A percentile compares a stretch with the other conserved stretches of the same genome.
phyloP scores from a whole-genome alignment of 1,140 invertebrate genomes.

The Pachypsylla venusta region DNA sequence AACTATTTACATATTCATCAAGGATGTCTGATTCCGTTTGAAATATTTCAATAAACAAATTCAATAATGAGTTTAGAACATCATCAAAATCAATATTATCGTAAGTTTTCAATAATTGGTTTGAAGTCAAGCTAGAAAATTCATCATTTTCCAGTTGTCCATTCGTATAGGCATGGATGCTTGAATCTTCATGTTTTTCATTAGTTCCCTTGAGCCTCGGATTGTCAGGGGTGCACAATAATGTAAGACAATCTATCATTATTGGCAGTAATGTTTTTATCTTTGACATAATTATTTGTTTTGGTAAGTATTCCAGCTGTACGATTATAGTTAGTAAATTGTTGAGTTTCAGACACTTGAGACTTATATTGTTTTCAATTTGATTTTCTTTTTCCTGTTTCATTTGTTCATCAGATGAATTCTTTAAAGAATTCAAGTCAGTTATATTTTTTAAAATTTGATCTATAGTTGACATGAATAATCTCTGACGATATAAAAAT shows the following conservation, averaged over 20 bases:
- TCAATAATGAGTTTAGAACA: neutral
- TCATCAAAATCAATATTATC: neutral
- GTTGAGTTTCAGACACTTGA: too few species aligned
- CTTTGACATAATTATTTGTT: neutral
- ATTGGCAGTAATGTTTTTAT: neutral
- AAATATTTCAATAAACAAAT: neutral
- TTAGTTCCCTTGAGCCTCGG: too few species aligned
- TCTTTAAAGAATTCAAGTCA: neutral
- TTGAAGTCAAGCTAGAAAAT: too few species aligned
- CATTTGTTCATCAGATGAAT: too few species aligned
- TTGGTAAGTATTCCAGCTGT: neutral
- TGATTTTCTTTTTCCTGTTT: neutral
- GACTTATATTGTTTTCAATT: too few species aligned
- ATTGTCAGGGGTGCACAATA: too few species aligned
- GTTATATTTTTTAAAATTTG: neutral
- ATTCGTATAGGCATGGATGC: too few species aligned
- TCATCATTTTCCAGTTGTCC: too few species aligned
- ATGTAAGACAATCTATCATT: neutral
- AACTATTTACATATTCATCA: neutral
- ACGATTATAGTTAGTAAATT: neutral
- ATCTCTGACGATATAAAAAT: constrained; percentile 2
- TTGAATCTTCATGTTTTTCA: too few species aligned
- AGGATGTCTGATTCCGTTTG: neutral
- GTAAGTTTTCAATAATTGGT: neutral
- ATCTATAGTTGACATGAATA: neutral